Percentiles rank a stretch among this genome's conserved stretches.
Evolutionary conservation across 2,888 invertebrate species (phyloP).

Genomic region (Sericinus montela): DNA sequence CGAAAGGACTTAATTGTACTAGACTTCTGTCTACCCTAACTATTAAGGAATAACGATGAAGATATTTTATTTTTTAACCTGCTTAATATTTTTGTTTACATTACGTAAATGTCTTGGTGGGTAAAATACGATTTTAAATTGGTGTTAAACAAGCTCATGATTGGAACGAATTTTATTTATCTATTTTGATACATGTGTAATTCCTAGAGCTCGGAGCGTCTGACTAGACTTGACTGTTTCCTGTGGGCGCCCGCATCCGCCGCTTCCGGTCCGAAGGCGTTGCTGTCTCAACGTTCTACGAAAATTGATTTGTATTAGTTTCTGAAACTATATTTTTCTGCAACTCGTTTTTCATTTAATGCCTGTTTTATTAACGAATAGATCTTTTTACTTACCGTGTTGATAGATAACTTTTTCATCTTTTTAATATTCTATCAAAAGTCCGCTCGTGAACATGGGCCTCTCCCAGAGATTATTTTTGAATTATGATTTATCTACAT

Average conservation of each 20-base stretch:
- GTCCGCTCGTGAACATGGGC: too few relatives aligned
- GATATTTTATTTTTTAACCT: too few relatives aligned
- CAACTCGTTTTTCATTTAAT: too few relatives aligned
- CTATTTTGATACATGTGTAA: conserved; percentile 1
- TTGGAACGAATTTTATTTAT: conserved; percentile 5
- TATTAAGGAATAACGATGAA: too few relatives aligned
- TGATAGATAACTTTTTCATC: background rate
- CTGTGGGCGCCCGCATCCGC: conserved; percentile 34
- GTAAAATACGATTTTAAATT: too few relatives aligned
- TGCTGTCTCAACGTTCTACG: background rate
- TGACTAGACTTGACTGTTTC: conserved; percentile 24
- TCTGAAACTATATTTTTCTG: background rate
- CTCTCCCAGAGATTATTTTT: background rate
- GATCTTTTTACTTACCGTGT: background rate
- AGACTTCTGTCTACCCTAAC: too few relatives aligned
- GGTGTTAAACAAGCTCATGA: background rate
- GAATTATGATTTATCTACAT: too few relatives aligned
- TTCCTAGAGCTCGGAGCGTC: conserved; percentile 2
- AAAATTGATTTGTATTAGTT: background rate
- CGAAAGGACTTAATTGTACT: too few relatives aligned
- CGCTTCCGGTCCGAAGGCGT: conserved; percentile 12
- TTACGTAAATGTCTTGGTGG: too few relatives aligned
- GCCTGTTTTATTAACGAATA: too few relatives aligned
- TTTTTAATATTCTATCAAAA: too few relatives aligned
- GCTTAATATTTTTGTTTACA: background rate